Base-by-base conservation (phyloP, 2,797 vertebrate genomes). In the Coranthus polyacanthus region DNA sequence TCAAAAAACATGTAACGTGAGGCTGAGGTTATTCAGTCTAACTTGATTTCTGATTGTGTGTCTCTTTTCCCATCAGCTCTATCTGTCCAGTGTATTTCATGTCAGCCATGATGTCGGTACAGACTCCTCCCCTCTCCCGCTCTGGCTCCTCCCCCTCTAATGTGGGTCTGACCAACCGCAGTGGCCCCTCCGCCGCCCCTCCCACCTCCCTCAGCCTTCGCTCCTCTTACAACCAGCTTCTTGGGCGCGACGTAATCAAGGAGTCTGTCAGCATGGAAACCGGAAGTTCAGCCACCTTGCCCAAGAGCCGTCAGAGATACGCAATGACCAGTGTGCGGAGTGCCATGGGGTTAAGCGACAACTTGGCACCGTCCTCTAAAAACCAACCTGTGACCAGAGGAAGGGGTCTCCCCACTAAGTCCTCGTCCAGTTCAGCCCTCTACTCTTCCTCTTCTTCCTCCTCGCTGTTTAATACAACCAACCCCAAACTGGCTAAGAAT, bases 401-500 rank as follows among this genome's bases (percentile, higher is more conserved):
- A 2, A 78, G 90, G 47, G 77, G 95, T 80, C 6, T 95, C 90
- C 45, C 93, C 66, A 8, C 94, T 77, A 94, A 94, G 78, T 94
- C 93, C 12, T 94, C 93, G 26, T 94, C 93, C 3, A 91, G 95
- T 87, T 84, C 94, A 67, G 75, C 94, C 88, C 94, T 96, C 76
- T 81, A 94, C 77, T 96, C 96, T 71, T 97, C 96, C 47, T 97
- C 96, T 20, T 95, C 94, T 21, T 95, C 95, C 15, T 95, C 89
- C 6, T 82, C 87, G 0, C 65, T 87, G 5, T 92, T 87, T 12
- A 92, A 92, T 3, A 91, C 95, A 5, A 92, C 96, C 76, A 99
- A 98, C 75, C 95, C 96, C 10, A 99, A 99, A 88, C 92, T 99
- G 74, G 97, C 96, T 37, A 99, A 99, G 87, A 99, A 99, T 21